Base-by-base conservation (phyloP, 1,140 invertebrate species). In the Drosophila oshimai region DNA sequence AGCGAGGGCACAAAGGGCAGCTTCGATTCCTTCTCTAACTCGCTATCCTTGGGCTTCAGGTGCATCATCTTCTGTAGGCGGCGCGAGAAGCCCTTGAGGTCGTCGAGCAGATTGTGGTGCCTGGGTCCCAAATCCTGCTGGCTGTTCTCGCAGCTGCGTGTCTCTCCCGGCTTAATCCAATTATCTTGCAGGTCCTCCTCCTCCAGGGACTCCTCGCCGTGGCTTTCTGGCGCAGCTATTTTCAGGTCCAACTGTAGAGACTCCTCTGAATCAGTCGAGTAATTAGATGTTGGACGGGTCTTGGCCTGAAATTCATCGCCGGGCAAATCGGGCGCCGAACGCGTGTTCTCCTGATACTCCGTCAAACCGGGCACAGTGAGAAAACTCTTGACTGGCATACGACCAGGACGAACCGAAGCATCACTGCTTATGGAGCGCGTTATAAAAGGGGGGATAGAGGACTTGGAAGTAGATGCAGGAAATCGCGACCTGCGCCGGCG, bases 351-450 rank as follows among this genome's bases (percentile, higher is more conserved):
- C 26, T 87, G 73, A 55, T 49, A 81, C n/a, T 65, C 64, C 2
- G 67, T 50, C 31, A 83, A 12, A 0, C 65, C 34, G 1, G 77
- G 78, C 1, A 88, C 81, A 3, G 72, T 45, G 2, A 87, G 61
- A 10, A 65, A 65, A 22, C 26, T 65, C n/a, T 65, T 70, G 49
- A 31, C 41, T 0, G 31, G 7, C 46, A 49, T 44, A 34, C 72
- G 42, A 7, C 15, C 18, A n/a, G 81, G 62, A 10, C 65, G 73
- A 0, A 75, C 71, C 2, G 69, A 73, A 0, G 88, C 61, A 44
- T 93, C 92, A 74, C 94, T 93, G 53, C 92, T 93, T 41, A 90
- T 83, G 6, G 90, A 91, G 72, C 93, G 93, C n/a, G 92, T 91
- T 50, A 94, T 93, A 24, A 64, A 58, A 22, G 55, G 62, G 5